Conservation (phyloP, 2,113 vertebrate species). For the Calypte anna region DNA sequence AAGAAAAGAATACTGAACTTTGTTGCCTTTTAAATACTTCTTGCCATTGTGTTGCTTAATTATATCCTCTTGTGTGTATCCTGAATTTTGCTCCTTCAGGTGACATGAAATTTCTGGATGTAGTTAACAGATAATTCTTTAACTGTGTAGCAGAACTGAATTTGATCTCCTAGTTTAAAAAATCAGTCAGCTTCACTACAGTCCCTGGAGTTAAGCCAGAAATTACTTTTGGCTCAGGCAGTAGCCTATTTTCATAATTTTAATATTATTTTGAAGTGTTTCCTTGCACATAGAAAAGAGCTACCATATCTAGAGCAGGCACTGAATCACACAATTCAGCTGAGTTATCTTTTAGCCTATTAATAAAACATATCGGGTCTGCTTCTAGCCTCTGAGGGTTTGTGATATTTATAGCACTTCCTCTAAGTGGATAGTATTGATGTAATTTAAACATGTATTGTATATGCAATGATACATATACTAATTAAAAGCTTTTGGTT, state of each 20-base stretch:
- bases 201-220: neutral
- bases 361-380: conserved; percentile 24
- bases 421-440: conserved; percentile 18
- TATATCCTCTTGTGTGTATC: neutral
- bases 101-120: neutral
- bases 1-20: neutral
- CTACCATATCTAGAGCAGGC: neutral
- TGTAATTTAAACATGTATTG: conserved; percentile 23
- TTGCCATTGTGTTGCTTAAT: neutral
- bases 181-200: neutral
- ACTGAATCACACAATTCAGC: neutral
- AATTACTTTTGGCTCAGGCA: neutral
- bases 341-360: neutral
- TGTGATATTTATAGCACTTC: conserved; percentile 37
- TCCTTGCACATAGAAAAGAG: neutral
- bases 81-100: neutral
- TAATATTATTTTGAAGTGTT: neutral
- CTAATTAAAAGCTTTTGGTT: conserved; percentile 39
- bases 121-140: neutral
- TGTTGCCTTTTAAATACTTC: neutral
- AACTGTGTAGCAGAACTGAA: neutral
- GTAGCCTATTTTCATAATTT: neutral
- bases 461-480: neutral
- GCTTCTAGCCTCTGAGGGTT: conserved; percentile 1
- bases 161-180: neutral